These are phyloP conservation scores for Odontomachus brunneus DNA, from an alignment of 1,140 invertebrate species.

Conservation along the genomic window DNA sequence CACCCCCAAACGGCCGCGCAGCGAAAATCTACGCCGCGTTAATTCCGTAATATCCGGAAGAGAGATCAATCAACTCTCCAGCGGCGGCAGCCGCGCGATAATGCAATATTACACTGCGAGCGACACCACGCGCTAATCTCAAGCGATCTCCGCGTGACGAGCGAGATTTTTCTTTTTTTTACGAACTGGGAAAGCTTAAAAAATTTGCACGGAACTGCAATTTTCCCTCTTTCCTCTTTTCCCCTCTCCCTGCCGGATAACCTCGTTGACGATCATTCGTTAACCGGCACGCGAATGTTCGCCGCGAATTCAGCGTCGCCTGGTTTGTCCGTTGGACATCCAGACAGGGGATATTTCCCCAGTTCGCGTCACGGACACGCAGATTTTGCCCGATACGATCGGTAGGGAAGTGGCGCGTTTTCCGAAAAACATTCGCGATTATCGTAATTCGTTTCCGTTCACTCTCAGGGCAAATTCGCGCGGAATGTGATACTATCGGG, in stretches of 20 bases:
- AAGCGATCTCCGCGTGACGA: background rate
- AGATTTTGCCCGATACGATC: slow-evolving; percentile 5
- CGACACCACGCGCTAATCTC: background rate
- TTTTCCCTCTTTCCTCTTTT: background rate
- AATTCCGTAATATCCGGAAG: background rate
- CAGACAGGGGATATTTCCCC: background rate
- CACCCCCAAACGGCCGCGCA: background rate
- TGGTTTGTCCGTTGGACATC: slow-evolving; percentile 22
- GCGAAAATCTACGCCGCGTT: background rate
- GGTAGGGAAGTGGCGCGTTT: background rate
- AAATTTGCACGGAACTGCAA: background rate
- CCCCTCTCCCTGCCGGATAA: too few species aligned
- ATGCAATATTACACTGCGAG: background rate
- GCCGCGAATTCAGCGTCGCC: background rate
- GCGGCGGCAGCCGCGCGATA: background rate
- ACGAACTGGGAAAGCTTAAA: background rate
- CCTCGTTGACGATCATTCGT: slow-evolving; percentile 7
- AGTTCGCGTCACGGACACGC: background rate
- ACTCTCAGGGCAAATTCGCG: slow-evolving; percentile 20
- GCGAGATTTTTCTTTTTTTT: background rate
- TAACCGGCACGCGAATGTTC: background rate
- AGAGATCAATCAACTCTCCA: background rate
- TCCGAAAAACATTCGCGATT: slow-evolving; percentile 40
- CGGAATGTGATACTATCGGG: slow-evolving; percentile 49
- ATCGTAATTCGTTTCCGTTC: slow-evolving; percentile 48